Evolutionary conservation across 92 coral and sea anemone species (phyloP).

Genomic region (Palythoa heliodiscus): DNA sequence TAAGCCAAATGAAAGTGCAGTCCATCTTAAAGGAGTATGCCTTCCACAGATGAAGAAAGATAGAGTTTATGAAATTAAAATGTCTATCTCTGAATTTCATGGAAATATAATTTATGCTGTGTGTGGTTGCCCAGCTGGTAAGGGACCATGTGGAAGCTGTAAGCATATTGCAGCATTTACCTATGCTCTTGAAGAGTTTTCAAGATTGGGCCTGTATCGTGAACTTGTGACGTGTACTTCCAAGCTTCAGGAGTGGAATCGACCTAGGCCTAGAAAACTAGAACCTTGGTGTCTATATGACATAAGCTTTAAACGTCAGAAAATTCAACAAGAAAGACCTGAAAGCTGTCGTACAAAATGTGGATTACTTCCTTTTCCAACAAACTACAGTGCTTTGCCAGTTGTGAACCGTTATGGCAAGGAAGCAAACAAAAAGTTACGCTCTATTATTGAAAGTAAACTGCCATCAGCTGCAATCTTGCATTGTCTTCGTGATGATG

Average conservation of each 20-base stretch:
- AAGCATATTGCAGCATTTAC: conserved; percentile 24
- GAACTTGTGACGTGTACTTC: conserved; percentile 1
- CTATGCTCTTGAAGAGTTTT: conserved; percentile 28
- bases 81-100: conserved; percentile 5
- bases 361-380: conserved; percentile 2
- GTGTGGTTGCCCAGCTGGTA: conserved; percentile 14
- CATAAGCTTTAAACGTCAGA: not conserved
- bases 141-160: conserved; percentile 15
- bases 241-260: conserved; percentile 10
- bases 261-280: conserved; percentile 12
- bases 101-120: not conserved
- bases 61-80: not conserved
- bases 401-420: conserved; percentile 6
- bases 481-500: conserved; percentile 1
- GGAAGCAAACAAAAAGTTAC: conserved; percentile 1
- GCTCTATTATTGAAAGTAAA: conserved; percentile 6
- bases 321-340: not conserved
- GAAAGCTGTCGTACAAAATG: conserved; percentile 9
- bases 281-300: conserved; percentile 9
- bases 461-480: conserved; percentile 13
- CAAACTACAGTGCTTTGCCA: conserved; percentile 3
- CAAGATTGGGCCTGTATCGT: conserved; percentile 10
- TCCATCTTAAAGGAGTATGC: not conserved
- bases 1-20: not conserved
- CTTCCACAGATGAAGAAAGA: conserved; percentile 28